phyloP scores from a whole-genome alignment of 2,113 vertebrate genomes.

The Marmota flaviventris region DNA sequence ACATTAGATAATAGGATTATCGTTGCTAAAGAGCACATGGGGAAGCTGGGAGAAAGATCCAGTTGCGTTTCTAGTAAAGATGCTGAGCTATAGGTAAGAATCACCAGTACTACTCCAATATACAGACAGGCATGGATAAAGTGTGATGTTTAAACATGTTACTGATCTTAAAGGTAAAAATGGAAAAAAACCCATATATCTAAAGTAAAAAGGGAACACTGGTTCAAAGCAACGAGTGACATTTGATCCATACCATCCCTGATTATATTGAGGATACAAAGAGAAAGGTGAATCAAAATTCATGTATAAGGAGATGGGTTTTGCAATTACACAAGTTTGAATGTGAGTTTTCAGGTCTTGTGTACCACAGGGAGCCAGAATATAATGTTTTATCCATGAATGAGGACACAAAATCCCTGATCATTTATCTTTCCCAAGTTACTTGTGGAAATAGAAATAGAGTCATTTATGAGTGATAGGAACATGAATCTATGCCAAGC shows the following conservation, averaged over 20 bases:
- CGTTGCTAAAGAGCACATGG: not conserved
- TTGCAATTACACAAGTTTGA: not conserved
- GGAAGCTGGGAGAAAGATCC: not conserved
- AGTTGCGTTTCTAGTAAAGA: not conserved
- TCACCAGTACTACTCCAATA: not conserved
- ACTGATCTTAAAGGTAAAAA: not conserved
- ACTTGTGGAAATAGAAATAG: slow-evolving; percentile 25
- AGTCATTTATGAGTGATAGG: not conserved
- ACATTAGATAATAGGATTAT: not conserved
- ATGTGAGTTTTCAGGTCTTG: not conserved
- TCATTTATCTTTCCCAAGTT: not conserved
- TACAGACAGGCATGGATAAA: not conserved
- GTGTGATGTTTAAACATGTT: not conserved
- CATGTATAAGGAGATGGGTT: not conserved
- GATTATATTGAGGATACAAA: not conserved
- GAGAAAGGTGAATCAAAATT: not conserved
- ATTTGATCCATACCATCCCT: not conserved
- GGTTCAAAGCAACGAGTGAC: not conserved
- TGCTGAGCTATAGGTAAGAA: not conserved
- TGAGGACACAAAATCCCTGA: not conserved
- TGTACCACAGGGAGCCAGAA: not conserved
- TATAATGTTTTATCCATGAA: not conserved
- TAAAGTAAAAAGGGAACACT: not conserved
- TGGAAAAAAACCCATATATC: not conserved
- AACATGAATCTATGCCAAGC: slow-evolving; percentile 40